phyloP scores from a whole-genome alignment of 1,140 invertebrate genomes.

The Drosophila arawakana region DNA sequence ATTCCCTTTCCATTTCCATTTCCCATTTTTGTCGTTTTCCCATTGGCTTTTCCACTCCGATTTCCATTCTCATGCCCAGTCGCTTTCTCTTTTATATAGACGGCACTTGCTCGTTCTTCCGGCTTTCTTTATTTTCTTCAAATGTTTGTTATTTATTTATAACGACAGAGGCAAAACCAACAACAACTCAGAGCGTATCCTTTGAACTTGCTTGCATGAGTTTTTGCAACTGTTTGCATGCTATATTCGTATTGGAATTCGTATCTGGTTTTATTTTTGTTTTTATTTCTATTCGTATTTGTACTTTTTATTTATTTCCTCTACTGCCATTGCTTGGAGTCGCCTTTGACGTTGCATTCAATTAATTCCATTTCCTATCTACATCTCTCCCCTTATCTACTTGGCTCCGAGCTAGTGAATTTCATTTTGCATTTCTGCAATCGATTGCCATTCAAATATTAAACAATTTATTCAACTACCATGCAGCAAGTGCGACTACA shows the following conservation, averaged over 20 bases:
- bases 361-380: constrained; percentile 62
- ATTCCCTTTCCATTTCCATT: constrained; percentile 23
- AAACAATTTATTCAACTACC: constrained; percentile 28
- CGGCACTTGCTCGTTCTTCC: constrained; percentile 26
- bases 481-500: constrained; percentile 8
- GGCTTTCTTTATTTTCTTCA: constrained; percentile 48
- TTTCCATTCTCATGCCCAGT: constrained; percentile 17
- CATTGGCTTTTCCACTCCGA: constrained; percentile 4
- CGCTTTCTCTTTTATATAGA: constrained; percentile 17
- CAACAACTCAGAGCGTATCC: constrained; percentile 57
- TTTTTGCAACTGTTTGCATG: constrained; percentile 69
- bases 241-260: constrained; percentile 40
- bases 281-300: neutral
- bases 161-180: constrained; percentile 46
- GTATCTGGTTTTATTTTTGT: neutral
- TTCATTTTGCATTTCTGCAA: constrained; percentile 36
- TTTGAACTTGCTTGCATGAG: constrained; percentile 79
- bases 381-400: constrained; percentile 41
- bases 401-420: constrained; percentile 34
- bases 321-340: constrained; percentile 21
- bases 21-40: constrained; percentile 1
- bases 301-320: neutral
- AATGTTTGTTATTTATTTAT: constrained; percentile 83
- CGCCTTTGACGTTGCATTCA: constrained; percentile 70
- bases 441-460: constrained; percentile 44